Base-by-base conservation (phyloP, 1,140 invertebrate species). In the Ectropis grisescens region DNA sequence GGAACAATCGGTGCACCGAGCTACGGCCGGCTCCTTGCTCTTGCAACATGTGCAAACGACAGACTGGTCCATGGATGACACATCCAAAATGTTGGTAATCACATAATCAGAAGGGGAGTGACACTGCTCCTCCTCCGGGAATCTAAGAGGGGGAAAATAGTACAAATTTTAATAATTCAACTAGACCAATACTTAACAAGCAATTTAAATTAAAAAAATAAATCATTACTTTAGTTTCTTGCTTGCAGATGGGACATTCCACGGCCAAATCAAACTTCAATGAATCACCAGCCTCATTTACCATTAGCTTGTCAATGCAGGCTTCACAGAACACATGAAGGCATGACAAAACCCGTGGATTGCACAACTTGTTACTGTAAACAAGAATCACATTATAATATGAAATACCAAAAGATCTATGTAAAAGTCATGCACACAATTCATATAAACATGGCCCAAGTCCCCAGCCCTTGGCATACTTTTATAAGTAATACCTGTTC, bases 261-360 rank as follows among this genome's bases (percentile, higher is more conserved):
- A 89, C 78, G 33, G 80, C 71, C 23, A 84, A 80, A 52, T 85
- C 84, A 49, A 62, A 85, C 76, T 52, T 84, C 11, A 87, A 83
- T 45, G 84, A 83, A 58, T 90, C 87, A 24, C 86, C 87, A 28
- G 84, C 85, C 58, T 90, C 91, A 57, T 91, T 89, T 19, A 89
- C 83, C 45, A 92, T 82, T 46, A 92, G 85, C 64, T 93, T 93
- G 56, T 93, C 90, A 44, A 97, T 83, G 64, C 95, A 98, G 29
- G 88, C 85, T 78, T 94, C 91, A 82, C 95, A 97, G 82, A 96
- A 97, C 2, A 94, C 93, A 84, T 97, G 95, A 52, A 98, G 86
- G 80, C 96, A 98, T 44, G 90, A 89, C 44, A 98, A 85, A 24
- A 97, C 90, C 48, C 94, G 88, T 26, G 95, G 95, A 58, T 87